Evolutionary conservation across 2,797 vertebrate species (phyloP).

Genomic region (Ctenosaura bakeri): DNA sequence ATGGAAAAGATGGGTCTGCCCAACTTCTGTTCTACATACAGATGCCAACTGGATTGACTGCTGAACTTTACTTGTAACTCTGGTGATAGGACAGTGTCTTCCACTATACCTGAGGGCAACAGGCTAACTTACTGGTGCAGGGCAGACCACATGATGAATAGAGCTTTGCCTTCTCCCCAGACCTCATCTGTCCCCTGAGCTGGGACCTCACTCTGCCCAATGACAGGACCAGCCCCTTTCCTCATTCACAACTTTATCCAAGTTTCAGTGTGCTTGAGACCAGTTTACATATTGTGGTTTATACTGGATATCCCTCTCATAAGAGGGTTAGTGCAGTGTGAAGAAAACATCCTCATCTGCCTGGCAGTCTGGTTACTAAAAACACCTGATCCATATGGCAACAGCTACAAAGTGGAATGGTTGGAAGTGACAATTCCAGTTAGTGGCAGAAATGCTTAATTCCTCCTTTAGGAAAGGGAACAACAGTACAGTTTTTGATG

Average conservation of each 20-base stretch:
- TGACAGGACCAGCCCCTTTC: not conserved
- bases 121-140: not conserved
- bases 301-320: not conserved
- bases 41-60: not conserved
- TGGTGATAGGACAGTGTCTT: not conserved
- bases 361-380: not conserved
- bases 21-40: not conserved
- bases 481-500: not conserved
- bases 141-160: not conserved
- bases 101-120: not conserved
- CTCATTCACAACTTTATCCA: not conserved
- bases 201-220: not conserved
- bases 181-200: not conserved
- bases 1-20: not conserved
- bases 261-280: not conserved
- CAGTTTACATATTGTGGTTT: not conserved
- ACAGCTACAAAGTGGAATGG: not conserved
- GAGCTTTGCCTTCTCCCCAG: not conserved
- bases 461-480: not conserved
- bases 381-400: not conserved
- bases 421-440: not conserved
- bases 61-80: not conserved
- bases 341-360: not conserved
- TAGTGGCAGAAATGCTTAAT: not conserved
- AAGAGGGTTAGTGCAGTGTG: not conserved